These are phyloP conservation scores for Leptinotarsa undecemlineata DNA, from an alignment of 1,140 invertebrate species.

Conservation along the genomic window DNA sequence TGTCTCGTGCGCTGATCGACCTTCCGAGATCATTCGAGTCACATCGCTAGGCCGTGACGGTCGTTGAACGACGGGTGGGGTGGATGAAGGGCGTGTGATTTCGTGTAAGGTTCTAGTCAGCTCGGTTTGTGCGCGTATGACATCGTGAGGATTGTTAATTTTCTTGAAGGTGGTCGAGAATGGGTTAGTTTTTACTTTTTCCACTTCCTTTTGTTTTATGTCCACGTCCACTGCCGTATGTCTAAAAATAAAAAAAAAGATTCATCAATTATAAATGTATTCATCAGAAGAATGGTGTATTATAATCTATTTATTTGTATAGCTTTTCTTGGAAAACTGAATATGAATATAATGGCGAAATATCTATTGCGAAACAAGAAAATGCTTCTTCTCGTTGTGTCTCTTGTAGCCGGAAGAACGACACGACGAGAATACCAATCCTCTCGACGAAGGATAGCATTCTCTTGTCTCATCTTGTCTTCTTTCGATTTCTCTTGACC, in stretches of 20 bases:
- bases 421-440: no score
- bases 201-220: conserved; percentile 44
- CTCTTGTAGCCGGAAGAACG: neutral
- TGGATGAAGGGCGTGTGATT: neutral
- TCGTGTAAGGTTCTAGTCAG: conserved; percentile 17
- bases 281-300: no score
- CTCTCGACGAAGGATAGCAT: no score
- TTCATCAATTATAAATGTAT: neutral
- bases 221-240: conserved; percentile 52
- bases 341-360: no score
- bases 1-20: conserved; percentile 7
- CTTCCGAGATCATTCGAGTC: conserved; percentile 29
- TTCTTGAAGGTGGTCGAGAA: conserved; percentile 26
- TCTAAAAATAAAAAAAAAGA: conserved; percentile 40
- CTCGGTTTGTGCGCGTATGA: conserved; percentile 11
- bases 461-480: no score
- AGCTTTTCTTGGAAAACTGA: no score
- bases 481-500: no score
- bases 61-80: conserved; percentile 12
- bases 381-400: neutral
- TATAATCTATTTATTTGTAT: no score
- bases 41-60: conserved; percentile 1
- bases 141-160: conserved; percentile 33
- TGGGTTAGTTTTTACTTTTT: conserved; percentile 26
- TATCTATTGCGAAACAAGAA: neutral